Evolutionary conservation across 1,140 invertebrate genomes (phyloP), one percentile per base, ranked within the genome.

Genomic region (Panonychus citri): DNA sequence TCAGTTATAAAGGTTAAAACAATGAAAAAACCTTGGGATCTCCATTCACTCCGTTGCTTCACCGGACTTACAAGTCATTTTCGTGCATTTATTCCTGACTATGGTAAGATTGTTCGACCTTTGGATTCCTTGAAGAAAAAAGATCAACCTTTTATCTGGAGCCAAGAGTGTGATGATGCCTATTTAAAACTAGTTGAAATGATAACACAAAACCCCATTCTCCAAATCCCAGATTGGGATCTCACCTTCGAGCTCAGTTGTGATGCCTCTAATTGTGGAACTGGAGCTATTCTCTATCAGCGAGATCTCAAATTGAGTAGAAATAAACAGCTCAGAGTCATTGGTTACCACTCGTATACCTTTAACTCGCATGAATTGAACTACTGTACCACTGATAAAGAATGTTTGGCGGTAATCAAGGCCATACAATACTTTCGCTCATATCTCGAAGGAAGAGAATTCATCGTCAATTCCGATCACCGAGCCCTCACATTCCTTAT

Each of bases 301-400:
- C 7, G 46, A 48, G 46, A 48, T 48, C 8, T 21, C 10, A 48
- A 48, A 21, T 7, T 21, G 7, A 54, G 57, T n/a, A 58, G 59
- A 43, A 57, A 59, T 1, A 53, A 48, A 39, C 43, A 52, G 12
- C 30, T 50, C 42, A 58, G 59, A 25, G 62, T 61, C 1, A 57
- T 61, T 25, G 59, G 56, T 34, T 73, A 66, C 59, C 59, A 65
- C 3, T 67, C 64, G 52, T 58, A 64, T 54, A 68, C 46, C 12
- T 59, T 73, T 13, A 67, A 60, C n/a, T 42, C 59, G 27, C 39
- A 50, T 17, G 69, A 73, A 61, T 30, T 26, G 19, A 65, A 66
- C 24, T 72, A 73, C 55, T 64, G 63, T 2, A 69, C 68, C 13
- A 69, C 65, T 26, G 71, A 75, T 59, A 62, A 64, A 50, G 69